These are phyloP conservation scores for Blastobasis lacticolella DNA, from an alignment of 2,888 invertebrate species.

Conservation along the genomic window DNA sequence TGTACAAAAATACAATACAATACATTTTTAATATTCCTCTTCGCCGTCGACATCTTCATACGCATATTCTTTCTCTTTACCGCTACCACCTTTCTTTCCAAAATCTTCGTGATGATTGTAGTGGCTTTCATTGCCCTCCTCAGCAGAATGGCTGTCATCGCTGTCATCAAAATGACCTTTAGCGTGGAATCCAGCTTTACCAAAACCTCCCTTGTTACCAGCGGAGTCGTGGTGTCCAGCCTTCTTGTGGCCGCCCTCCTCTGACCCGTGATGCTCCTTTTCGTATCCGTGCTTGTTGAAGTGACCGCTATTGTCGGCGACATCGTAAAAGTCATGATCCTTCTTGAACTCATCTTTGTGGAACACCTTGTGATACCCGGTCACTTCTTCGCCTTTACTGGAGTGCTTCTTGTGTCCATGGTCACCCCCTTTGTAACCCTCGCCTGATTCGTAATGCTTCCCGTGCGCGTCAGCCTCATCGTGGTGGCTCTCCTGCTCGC, in stretches of 20 bases:
- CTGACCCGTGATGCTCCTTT: slow-evolving; percentile 68
- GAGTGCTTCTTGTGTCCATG: slow-evolving; percentile 75
- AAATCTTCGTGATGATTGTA: slow-evolving; percentile 70
- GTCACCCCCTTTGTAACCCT: slow-evolving; percentile 71
- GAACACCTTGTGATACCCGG: slow-evolving; percentile 82
- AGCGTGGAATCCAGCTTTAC: slow-evolving; percentile 72
- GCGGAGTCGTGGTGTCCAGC: slow-evolving; percentile 71
- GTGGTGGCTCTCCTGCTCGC: slow-evolving; percentile 69
- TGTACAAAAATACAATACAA: slow-evolving; percentile 26
- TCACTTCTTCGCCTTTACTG: slow-evolving; percentile 81
- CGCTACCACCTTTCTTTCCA: slow-evolving; percentile 66
- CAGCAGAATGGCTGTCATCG: slow-evolving; percentile 71
- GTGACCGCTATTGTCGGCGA: slow-evolving; percentile 78
- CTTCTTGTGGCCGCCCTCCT: slow-evolving; percentile 72
- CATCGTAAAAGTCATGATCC: slow-evolving; percentile 84
- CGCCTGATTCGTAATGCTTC: slow-evolving; percentile 66
- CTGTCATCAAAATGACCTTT: slow-evolving; percentile 71
- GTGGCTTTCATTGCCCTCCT: slow-evolving; percentile 72
- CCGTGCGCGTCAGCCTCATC: slow-evolving; percentile 72
- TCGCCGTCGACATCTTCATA: slow-evolving; percentile 49
- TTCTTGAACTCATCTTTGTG: slow-evolving; percentile 86
- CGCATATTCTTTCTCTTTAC: slow-evolving; percentile 59
- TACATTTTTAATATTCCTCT: slow-evolving; percentile 30
- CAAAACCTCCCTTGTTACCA: slow-evolving; percentile 64
- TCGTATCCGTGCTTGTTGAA: slow-evolving; percentile 77